A percentile compares a stretch with the other conserved stretches of the same genome.
phyloP scores from a whole-genome alignment of 2,888 invertebrate species.

The Petrolisthes manimaculis region DNA sequence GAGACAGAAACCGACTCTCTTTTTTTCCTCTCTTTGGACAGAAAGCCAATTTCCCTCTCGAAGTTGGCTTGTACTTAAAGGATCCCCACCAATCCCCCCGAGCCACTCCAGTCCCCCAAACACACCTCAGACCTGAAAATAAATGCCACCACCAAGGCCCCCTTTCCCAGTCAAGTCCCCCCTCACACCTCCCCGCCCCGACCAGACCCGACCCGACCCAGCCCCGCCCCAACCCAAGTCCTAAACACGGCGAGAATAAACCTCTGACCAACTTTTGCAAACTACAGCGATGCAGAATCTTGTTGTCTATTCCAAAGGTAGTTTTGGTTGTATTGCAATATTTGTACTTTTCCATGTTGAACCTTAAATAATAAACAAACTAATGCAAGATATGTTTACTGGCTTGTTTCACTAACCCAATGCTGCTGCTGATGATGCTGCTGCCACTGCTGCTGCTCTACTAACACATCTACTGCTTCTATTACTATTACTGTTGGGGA shows the following conservation, averaged over 20 bases:
- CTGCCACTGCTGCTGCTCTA: neutral
- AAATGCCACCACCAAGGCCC: neutral
- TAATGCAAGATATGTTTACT: constrained; percentile 68
- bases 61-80: too few relatives aligned
- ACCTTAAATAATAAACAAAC: constrained; percentile 76
- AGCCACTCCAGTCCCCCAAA: neutral
- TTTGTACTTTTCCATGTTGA: constrained; percentile 78
- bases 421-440: neutral
- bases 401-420: constrained; percentile 63
- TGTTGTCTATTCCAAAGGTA: constrained; percentile 65
- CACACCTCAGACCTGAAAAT: neutral
- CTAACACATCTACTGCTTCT: neutral
- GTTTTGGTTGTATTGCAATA: constrained; percentile 74
- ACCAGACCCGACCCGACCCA: constrained; percentile 19
- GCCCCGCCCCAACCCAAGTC: constrained; percentile 1
- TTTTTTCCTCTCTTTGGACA: neutral
- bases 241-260: constrained; percentile 7
- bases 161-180: neutral
- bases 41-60: too few relatives aligned
- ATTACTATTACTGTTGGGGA: neutral
- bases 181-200: constrained; percentile 12
- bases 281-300: constrained; percentile 64
- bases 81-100: neutral
- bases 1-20: neutral
- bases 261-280: constrained; percentile 64